These are phyloP conservation scores for Clostera curtula DNA, from an alignment of 2,888 invertebrate genomes.

Conservation along the genomic window DNA sequence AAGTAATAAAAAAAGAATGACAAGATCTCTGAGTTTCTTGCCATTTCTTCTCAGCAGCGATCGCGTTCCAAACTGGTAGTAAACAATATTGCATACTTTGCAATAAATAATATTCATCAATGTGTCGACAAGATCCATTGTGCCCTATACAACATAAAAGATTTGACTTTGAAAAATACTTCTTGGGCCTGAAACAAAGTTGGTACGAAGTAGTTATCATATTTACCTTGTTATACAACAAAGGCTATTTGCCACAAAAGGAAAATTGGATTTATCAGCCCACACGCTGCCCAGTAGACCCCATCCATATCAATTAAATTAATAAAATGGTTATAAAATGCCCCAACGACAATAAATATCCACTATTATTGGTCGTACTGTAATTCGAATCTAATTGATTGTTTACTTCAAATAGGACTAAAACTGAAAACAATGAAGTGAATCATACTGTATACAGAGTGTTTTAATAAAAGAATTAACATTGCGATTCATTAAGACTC, in stretches of 20 bases:
- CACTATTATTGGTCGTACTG: constrained; percentile 57
- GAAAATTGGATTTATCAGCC: constrained; percentile 41
- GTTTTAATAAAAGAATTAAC: too few species aligned
- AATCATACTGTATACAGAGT: constrained; percentile 49
- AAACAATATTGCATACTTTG: too few species aligned
- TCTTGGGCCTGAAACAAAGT: constrained; percentile 1
- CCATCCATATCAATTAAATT: constrained; percentile 67
- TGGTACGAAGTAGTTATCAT: constrained; percentile 9
- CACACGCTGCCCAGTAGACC: constrained; percentile 45
- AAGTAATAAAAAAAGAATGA: too few species aligned
- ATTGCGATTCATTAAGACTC: too few species aligned
- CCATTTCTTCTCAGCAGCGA: too few species aligned
- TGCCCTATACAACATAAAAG: too few species aligned
- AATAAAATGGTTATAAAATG: constrained; percentile 68
- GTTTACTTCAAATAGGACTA: constrained; percentile 63
- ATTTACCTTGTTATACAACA: constrained; percentile 25
- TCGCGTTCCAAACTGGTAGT: too few species aligned
- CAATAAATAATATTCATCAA: too few species aligned
- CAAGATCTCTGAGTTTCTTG: too few species aligned
- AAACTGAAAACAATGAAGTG: constrained; percentile 59
- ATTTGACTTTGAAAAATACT: constrained; percentile 2
- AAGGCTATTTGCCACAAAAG: constrained; percentile 36
- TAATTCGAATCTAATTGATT: constrained; percentile 67
- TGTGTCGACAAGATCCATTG: too few species aligned
- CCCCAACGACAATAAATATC: constrained; percentile 63